phyloP scores from a whole-genome alignment of 2,888 invertebrate species.

The Lobophora halterata region DNA sequence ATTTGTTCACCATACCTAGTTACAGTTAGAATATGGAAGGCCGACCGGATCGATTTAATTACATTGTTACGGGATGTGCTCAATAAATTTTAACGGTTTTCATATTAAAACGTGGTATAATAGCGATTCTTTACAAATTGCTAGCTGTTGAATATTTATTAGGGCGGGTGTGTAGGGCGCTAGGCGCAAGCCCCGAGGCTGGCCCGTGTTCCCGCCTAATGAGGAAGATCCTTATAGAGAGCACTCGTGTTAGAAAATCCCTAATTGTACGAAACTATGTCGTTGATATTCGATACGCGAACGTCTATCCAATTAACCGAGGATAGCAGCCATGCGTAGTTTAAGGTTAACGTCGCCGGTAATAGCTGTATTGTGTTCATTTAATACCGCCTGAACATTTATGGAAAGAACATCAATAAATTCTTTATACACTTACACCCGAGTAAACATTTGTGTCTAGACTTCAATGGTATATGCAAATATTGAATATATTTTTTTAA shows the following conservation, averaged over 20 bases:
- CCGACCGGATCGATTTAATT: conserved; percentile 56
- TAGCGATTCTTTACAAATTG: conserved; percentile 61
- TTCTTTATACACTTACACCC: conserved; percentile 4
- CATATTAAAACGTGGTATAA: conserved; percentile 52
- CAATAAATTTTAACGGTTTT: conserved; percentile 56
- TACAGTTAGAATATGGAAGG: conserved; percentile 53
- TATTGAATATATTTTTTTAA: no score
- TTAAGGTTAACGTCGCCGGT: conserved; percentile 31
- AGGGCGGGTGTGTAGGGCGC: conserved; percentile 44
- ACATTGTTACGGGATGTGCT: conserved; percentile 54
- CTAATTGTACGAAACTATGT: conserved; percentile 68
- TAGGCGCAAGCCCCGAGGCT: conserved; percentile 35
- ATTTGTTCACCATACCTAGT: conserved; percentile 30
- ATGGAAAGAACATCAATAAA: conserved; percentile 10
- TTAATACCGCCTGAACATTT: conserved; percentile 3
- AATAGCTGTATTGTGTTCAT: conserved; percentile 16
- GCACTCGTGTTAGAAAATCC: conserved; percentile 65
- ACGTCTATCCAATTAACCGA: conserved; percentile 59
- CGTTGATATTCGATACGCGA: conserved; percentile 63
- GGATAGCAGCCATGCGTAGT: conserved; percentile 36
- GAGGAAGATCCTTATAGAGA: conserved; percentile 63
- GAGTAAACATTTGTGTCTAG: conserved; percentile 7
- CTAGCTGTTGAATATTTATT: conserved; percentile 69
- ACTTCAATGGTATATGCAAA: conserved; percentile 7
- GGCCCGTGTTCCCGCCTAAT: conserved; percentile 64